A percentile compares a stretch with the other conserved stretches of the same genome.
These are phyloP conservation scores for Nematolebias whitei DNA, from an alignment of 2,113 vertebrate genomes.

Conservation along the genomic window DNA sequence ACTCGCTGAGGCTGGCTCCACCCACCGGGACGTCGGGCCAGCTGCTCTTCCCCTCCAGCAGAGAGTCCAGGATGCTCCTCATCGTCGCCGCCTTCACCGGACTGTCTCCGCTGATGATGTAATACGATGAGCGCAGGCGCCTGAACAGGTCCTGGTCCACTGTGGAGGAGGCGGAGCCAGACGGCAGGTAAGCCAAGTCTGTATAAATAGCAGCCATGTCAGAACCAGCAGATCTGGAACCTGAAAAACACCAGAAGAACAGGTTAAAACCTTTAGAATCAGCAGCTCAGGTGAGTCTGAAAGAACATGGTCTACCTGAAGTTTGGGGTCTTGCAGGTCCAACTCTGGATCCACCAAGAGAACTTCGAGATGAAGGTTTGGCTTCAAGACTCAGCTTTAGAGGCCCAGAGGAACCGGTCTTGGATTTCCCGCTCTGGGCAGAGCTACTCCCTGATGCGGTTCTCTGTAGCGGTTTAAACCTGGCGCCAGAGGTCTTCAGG, in stretches of 20 bases:
- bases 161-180: constrained; percentile 77
- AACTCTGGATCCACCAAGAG: constrained; percentile 55
- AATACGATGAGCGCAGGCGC: constrained; percentile 85
- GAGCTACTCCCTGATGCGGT: not conserved
- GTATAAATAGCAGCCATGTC: constrained; percentile 76
- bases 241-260: constrained; percentile 9
- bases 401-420: constrained; percentile 36
- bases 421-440: constrained; percentile 66
- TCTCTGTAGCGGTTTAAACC: constrained; percentile 64
- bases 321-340: constrained; percentile 39
- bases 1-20: not conserved
- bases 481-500: constrained; percentile 37
- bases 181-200: constrained; percentile 92
- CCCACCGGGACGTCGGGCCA: constrained; percentile 87
- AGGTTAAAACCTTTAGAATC: not conserved
- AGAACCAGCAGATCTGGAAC: constrained; percentile 29
- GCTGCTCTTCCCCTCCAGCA: constrained; percentile 84
- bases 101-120: constrained; percentile 90
- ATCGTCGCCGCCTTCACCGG: constrained; percentile 82
- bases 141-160: constrained; percentile 87
- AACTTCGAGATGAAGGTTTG: constrained; percentile 53
- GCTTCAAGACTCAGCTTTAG: constrained; percentile 58
- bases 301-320: constrained; percentile 44
- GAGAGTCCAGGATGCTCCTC: constrained; percentile 84
- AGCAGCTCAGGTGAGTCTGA: not conserved